Conservation (phyloP, 2,113 vertebrate genomes). For the Grantiella picta region DNA sequence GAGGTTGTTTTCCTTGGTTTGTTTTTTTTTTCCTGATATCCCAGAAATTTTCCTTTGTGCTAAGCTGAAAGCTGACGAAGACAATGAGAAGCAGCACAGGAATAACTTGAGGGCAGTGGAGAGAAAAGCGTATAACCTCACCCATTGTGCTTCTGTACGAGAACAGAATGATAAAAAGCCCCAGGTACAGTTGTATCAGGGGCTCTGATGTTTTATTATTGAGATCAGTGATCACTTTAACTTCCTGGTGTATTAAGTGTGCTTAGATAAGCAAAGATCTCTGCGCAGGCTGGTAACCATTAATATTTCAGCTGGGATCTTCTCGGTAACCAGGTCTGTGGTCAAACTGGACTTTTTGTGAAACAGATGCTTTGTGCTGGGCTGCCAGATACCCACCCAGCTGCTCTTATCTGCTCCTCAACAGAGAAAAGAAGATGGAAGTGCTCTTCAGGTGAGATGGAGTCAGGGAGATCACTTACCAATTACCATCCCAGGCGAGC, state of each 20-base stretch:
- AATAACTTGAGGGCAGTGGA: neutral
- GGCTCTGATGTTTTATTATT: neutral
- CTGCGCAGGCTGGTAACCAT: neutral
- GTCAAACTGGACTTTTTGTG: neutral
- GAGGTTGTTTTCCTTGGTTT: neutral
- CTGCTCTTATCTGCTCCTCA: neutral
- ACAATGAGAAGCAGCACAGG: neutral
- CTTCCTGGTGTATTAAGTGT: neutral
- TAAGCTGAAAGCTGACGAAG: neutral
- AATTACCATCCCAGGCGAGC: neutral
- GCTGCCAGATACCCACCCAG: neutral
- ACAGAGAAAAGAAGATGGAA: neutral
- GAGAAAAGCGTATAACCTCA: neutral
- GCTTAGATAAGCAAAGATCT: neutral
- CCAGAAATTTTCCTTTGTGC: neutral
- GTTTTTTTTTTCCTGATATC: neutral
- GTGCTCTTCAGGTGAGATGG: neutral
- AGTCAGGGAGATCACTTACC: neutral
- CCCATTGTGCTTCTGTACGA: rapidly evolving
- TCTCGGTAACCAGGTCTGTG: neutral
- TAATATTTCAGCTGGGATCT: neutral
- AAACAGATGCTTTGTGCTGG: neutral
- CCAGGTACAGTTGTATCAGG: neutral
- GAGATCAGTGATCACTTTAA: neutral
- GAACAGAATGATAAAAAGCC: neutral